phyloP scores from a whole-genome alignment of 2,888 invertebrate species.

The Acronicta psi region DNA sequence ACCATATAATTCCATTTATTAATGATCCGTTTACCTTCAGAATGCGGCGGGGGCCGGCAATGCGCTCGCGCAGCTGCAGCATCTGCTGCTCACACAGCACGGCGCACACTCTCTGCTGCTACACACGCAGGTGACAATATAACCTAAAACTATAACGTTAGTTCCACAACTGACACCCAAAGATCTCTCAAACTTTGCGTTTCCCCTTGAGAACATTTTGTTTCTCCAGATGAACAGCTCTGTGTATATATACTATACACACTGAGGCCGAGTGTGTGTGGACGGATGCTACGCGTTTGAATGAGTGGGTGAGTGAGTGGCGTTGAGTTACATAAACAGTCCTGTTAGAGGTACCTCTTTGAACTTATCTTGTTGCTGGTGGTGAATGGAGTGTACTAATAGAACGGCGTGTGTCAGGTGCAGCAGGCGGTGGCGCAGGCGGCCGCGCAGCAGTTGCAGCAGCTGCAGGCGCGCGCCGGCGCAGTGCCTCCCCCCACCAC shows the following conservation, averaged over 20 bases:
- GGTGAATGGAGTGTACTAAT: not conserved
- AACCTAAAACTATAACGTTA: too few species aligned
- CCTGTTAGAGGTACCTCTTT: too few species aligned
- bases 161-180: too few species aligned
- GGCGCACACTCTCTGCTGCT: conserved; percentile 84
- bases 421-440: conserved; percentile 96
- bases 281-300: too few species aligned
- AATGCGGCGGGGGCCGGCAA: conserved; percentile 79
- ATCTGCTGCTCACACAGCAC: conserved; percentile 82
- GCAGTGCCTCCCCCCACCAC: conserved; percentile 56
- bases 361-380: too few species aligned
- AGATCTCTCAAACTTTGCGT: too few species aligned
- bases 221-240: too few species aligned
- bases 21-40: conserved; percentile 53
- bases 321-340: too few species aligned
- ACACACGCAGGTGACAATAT: conserved; percentile 76
- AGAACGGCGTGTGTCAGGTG: conserved; percentile 82
- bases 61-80: conserved; percentile 85
- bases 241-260: too few species aligned
- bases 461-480: conserved; percentile 90
- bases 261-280: too few species aligned
- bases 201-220: too few species aligned
- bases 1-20: not conserved
- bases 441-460: conserved; percentile 95
- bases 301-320: too few species aligned